Evolutionary conservation across 2,888 invertebrate species (phyloP), one percentile per base, ranked within the genome.

Genomic region (Macrostomum cliftonense): DNA sequence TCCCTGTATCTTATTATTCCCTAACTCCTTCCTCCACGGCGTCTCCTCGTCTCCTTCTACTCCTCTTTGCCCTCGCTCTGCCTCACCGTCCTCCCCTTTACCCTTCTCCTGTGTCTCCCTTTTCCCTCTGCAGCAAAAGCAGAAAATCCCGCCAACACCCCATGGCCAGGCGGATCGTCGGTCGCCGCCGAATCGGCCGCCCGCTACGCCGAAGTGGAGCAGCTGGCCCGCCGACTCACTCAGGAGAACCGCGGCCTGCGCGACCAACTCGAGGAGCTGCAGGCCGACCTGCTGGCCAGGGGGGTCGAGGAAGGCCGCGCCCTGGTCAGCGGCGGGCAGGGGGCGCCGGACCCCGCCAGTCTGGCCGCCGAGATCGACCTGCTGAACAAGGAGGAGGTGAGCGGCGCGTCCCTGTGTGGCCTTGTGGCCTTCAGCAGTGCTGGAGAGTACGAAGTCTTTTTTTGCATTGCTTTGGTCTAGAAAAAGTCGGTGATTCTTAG

Each of bases 231-330:
- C 14, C 19, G 36, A 12, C 43, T 45, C 17, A 42, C 46, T 9
- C 47, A 48, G 48, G 49, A 48, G 19, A 48, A 48, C 17, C 12
- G 37, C 14, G 13, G 13, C 14, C 49, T 48, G 20, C 19, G 49
- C n/a, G 49, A 48, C 13, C 47, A 48, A 12, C 49, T 49, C 2
- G 49, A 48, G 12, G 49, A 48, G 14, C 17, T 50, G 21, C 50
- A 48, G 50, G 49, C 48, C 13, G 47, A 48, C n/a, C 19, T 48
- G 49, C 19, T 48, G 47, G 50, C 47, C 14, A 16, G n/a, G 16
- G 21, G 37, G 5, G 28, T 48, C 14, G 49, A 49, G 17, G 49
- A 48, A 20, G 49, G 49, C 13, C 12, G 49, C 14, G 48, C 49
- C 36, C 50, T 48, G 13, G 17, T 48, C 19, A 36, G n/a, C 13